Evolutionary conservation across 2,797 vertebrate species (phyloP), one percentile per base, ranked within the genome.

Genomic region (Pampus argenteus): DNA sequence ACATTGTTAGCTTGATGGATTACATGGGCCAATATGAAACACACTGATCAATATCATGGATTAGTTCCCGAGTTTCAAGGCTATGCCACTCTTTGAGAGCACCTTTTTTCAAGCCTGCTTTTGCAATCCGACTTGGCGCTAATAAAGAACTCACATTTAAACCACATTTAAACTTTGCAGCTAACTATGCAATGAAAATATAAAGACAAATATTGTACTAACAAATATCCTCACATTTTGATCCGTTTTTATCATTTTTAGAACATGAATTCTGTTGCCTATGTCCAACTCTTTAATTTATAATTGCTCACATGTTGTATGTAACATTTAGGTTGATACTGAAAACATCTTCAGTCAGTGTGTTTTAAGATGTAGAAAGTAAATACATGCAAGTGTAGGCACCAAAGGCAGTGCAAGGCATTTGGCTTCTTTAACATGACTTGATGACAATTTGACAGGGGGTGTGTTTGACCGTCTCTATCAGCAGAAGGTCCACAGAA

Each of bases 11-110:
- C 86, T 82, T 93, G 92, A 93, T 94, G 91, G 92, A 94, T 93
- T 91, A 85, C 91, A 78, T 84, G 86, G 87, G 61, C 85, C 78
- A 47, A 86, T 90, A 88, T 87, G 91, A 93, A 94, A 91, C 88
- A 88, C 88, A 87, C 91, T 92, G 91, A 93, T 94, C 93, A 92
- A 93, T 94, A 93, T 77, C 90, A 93, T 94, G 90, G 91, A 93
- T 93, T 92, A 72, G 81, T 90, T 89, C 81, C 60, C 89, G 85
- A 90, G 91, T 93, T 93, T 82, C 88, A 89, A 88, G 90, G 90
- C 88, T 84, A 88, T 86, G 79, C 44, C 36, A 66, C 78, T 88
- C 78, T 66, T 62, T 52, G 80, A 78, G 74, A 75, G 71, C 64
- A 42, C 18, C 59, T 82, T 88, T 88, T 54, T 68, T 78, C 42